These are phyloP conservation scores for Connochaetes taurinus DNA, from an alignment of 2,113 vertebrate species.

Conservation along the genomic window DNA sequence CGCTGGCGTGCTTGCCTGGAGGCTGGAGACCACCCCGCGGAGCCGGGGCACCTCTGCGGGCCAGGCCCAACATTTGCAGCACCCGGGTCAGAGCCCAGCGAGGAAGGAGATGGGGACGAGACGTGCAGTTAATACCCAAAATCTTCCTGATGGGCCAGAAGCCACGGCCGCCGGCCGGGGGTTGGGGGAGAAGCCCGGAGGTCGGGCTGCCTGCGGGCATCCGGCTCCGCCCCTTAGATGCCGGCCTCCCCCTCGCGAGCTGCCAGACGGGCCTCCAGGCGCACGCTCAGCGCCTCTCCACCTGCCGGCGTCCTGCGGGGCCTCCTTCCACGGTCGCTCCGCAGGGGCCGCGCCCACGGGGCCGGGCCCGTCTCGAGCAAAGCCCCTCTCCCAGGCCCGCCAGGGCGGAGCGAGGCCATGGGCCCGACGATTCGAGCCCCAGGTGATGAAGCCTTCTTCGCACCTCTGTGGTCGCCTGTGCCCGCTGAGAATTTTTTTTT, in stretches of 20 bases:
- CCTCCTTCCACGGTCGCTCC: neutral
- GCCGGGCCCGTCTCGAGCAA: too few relatives aligned
- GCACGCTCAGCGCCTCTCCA: neutral
- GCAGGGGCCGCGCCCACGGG: neutral
- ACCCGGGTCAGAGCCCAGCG: neutral
- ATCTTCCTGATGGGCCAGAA: neutral
- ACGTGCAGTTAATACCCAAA: neutral
- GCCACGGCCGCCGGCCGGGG: neutral
- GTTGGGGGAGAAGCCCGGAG: neutral
- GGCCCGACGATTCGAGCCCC: neutral
- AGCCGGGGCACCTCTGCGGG: rapidly evolving
- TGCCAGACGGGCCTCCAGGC: neutral
- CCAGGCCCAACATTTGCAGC: neutral
- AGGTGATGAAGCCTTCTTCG: neutral
- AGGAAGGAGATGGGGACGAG: neutral
- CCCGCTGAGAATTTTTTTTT: neutral
- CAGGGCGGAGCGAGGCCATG: neutral
- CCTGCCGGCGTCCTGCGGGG: neutral
- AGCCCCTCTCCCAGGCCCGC: neutral
- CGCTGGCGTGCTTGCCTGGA: neutral
- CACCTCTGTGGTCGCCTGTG: neutral
- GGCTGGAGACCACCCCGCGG: neutral
- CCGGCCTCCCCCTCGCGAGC: neutral
- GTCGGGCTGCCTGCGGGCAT: neutral
- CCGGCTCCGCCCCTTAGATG: neutral